Conservation (phyloP, 2,113 vertebrate species). For the Benitochromis conjunctus region DNA sequence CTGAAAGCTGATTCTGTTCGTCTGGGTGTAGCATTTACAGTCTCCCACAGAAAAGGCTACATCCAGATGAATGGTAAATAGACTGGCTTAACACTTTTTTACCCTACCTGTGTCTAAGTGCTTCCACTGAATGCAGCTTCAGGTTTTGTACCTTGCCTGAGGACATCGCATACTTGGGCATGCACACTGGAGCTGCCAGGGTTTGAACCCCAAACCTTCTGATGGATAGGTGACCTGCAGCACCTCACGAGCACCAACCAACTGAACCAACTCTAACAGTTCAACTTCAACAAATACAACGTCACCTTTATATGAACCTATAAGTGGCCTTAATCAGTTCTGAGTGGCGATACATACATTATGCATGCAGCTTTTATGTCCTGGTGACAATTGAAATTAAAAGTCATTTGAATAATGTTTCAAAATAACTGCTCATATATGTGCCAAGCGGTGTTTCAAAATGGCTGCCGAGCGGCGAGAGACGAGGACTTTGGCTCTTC, state of each 20-base stretch:
- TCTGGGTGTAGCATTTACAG: not conserved
- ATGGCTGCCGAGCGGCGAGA: not conserved
- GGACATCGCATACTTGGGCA: rapidly evolving
- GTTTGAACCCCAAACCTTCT: not conserved
- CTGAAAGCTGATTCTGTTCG: not conserved
- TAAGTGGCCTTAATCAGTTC: not conserved
- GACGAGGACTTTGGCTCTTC: too few species aligned
- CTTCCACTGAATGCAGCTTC: not conserved
- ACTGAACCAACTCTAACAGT: not conserved
- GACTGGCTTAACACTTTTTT: not conserved
- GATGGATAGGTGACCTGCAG: not conserved
- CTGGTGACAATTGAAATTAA: not conserved
- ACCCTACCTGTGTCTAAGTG: not conserved
- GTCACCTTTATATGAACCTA: not conserved
- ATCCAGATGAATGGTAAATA: not conserved
- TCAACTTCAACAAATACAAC: not conserved
- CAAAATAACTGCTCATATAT: not conserved
- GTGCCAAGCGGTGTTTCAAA: not conserved
- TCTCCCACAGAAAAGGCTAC: rapidly evolving
- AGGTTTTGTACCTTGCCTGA: not conserved
- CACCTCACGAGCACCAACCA: not conserved
- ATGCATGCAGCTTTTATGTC: not conserved
- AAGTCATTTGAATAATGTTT: not conserved
- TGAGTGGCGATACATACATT: rapidly evolving
- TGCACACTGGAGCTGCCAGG: not conserved